Evolutionary conservation across 2,888 invertebrate species (phyloP).

Genomic region (Ligdia adustata): DNA sequence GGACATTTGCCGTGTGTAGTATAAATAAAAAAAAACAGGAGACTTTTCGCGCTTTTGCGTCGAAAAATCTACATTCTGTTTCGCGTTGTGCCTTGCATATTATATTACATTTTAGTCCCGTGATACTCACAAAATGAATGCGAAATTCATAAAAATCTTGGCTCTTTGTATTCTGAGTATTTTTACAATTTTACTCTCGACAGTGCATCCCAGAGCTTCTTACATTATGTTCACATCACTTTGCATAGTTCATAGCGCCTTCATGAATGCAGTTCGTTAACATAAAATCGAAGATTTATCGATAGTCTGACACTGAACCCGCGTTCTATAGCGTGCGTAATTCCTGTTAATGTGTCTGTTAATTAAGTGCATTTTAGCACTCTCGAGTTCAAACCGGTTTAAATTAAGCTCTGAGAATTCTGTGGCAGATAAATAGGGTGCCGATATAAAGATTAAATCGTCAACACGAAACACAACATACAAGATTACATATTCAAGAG

Average conservation of each 20-base stretch:
- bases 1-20: not conserved
- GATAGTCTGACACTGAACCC: not conserved
- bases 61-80: slow-evolving; percentile 19
- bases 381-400: slow-evolving; percentile 9
- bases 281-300: slow-evolving; percentile 14
- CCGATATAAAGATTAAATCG: slow-evolving; percentile 10
- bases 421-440: slow-evolving; percentile 21
- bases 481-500: not conserved
- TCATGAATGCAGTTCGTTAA: slow-evolving; percentile 6
- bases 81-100: slow-evolving; percentile 18
- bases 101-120: slow-evolving; percentile 13
- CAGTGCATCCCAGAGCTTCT: not conserved
- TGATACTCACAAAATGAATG: slow-evolving; percentile 14
- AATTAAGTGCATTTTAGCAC: slow-evolving; percentile 26
- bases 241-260: not conserved
- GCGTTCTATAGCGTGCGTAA: slow-evolving; percentile 13
- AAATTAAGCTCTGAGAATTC: slow-evolving; percentile 7
- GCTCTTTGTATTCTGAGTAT: slow-evolving; percentile 2
- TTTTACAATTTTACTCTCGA: slow-evolving; percentile 7
- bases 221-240: too few species aligned
- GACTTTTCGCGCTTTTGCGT: slow-evolving; percentile 8
- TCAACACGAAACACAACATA: not conserved
- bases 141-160: slow-evolving; percentile 19
- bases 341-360: slow-evolving; percentile 29
- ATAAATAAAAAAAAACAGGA: slow-evolving; percentile 2